These are phyloP conservation scores for Papilio polytes DNA, from an alignment of 1,140 invertebrate genomes.

Conservation along the genomic window DNA sequence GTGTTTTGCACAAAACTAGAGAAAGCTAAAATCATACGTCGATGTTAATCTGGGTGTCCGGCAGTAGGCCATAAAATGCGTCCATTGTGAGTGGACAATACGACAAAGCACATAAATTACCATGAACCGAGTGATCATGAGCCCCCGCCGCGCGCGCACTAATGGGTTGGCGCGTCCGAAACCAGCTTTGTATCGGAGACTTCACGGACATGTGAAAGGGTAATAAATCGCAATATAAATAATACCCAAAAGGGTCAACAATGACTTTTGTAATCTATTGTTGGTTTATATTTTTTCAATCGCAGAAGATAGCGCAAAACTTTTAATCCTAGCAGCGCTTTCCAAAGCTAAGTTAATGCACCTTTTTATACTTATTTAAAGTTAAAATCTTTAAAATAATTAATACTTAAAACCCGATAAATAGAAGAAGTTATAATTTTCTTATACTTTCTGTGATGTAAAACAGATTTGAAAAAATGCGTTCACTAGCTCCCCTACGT, in stretches of 20 bases:
- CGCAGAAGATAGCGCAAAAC: neutral
- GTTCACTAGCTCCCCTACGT: neutral
- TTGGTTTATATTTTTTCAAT: constrained; percentile 25
- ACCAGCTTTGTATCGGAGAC: constrained; percentile 49
- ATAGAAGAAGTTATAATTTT: neutral
- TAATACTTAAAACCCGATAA: neutral
- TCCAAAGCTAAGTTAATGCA: neutral
- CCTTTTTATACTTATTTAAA: no score
- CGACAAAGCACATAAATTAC: constrained; percentile 83
- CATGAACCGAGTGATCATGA: constrained; percentile 82
- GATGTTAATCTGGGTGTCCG: constrained; percentile 82
- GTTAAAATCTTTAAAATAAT: neutral
- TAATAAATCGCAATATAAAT: constrained; percentile 52
- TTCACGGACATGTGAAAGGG: constrained; percentile 51
- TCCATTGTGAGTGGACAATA: constrained; percentile 74
- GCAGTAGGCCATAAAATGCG: constrained; percentile 79
- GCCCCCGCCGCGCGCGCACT: constrained; percentile 65
- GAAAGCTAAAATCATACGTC: constrained; percentile 75
- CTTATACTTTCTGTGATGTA: neutral
- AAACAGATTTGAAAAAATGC: neutral
- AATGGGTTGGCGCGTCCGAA: constrained; percentile 75
- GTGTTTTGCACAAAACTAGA: constrained; percentile 81
- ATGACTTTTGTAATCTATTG: constrained; percentile 31
- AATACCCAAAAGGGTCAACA: constrained; percentile 43
- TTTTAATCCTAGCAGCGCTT: neutral